Evolutionary conservation across 1,140 invertebrate genomes (phyloP).

Genomic region (Steinernema feltiae): DNA sequence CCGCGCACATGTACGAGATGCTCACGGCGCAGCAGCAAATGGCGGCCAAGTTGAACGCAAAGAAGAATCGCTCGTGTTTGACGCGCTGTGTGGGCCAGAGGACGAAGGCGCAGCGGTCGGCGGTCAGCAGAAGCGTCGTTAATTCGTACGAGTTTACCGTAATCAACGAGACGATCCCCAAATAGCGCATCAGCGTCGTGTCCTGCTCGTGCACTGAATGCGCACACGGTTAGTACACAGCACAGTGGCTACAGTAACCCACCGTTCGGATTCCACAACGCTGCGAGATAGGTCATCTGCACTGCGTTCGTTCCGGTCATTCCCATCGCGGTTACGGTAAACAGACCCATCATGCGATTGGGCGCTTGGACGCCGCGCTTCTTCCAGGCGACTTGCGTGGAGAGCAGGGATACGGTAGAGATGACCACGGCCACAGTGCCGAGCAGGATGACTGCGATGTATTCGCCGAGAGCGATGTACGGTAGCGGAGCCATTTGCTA

Average conservation of each 20-base stretch:
- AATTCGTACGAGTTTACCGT: constrained; percentile 1
- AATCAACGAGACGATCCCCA: background rate
- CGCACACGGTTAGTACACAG: background rate
- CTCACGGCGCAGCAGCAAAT: background rate
- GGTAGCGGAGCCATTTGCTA: background rate
- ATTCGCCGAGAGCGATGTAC: background rate
- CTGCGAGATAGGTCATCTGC: background rate
- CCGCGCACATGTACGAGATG: background rate
- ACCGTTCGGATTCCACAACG: background rate
- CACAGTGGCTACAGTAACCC: background rate
- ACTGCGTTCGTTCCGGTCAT: constrained; percentile 1
- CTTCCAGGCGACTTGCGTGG: constrained; percentile 3
- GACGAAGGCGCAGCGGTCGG: constrained; percentile 10
- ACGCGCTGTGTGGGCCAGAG: background rate
- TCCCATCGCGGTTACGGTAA: background rate
- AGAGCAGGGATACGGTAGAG: background rate
- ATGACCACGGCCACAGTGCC: background rate
- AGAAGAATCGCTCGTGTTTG: background rate
- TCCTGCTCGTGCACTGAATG: background rate
- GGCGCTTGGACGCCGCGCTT: background rate
- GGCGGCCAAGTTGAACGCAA: background rate
- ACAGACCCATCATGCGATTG: constrained; percentile 6
- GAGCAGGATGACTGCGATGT: background rate
- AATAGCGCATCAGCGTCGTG: background rate
- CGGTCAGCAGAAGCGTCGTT: background rate